Conservation (phyloP, 2,113 vertebrate genomes). For the Siniperca knerii region DNA sequence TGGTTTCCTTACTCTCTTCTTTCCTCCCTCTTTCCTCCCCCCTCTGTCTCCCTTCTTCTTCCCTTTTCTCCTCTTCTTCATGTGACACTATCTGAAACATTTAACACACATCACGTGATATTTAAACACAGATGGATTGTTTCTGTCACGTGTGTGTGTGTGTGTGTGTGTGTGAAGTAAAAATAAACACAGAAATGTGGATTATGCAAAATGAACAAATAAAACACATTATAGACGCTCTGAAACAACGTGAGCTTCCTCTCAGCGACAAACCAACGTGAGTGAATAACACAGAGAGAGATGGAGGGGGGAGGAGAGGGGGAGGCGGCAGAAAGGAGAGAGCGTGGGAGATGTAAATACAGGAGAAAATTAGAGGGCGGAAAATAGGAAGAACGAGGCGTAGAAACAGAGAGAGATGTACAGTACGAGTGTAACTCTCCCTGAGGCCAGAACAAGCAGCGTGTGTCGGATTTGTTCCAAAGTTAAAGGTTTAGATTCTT, state of each 20-base stretch:
- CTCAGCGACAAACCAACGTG: slow-evolving; percentile 21
- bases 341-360: slow-evolving; percentile 53
- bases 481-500: too few species aligned
- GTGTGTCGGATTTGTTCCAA: too few species aligned
- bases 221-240: slow-evolving; percentile 43
- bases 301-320: not conserved
- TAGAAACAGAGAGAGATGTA: not conserved
- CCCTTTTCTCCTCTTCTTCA: not conserved
- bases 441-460: not conserved
- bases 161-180: slow-evolving; percentile 38
- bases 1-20: not conserved
- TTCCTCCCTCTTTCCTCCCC: too few species aligned
- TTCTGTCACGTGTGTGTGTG: slow-evolving; percentile 17
- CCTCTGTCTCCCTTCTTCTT: not conserved
- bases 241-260: slow-evolving; percentile 48
- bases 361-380: slow-evolving; percentile 43
- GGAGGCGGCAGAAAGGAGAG: not conserved
- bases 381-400: slow-evolving; percentile 37
- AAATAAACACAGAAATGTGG: slow-evolving; percentile 61
- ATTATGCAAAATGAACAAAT: slow-evolving; percentile 60
- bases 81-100: slow-evolving; percentile 50
- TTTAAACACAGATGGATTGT: slow-evolving; percentile 28
- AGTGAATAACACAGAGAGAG: slow-evolving; percentile 40
- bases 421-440: not conserved
- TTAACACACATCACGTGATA: slow-evolving; percentile 53